Base-by-base conservation (phyloP, 2,797 vertebrate genomes). In the Poecilia wingei region DNA sequence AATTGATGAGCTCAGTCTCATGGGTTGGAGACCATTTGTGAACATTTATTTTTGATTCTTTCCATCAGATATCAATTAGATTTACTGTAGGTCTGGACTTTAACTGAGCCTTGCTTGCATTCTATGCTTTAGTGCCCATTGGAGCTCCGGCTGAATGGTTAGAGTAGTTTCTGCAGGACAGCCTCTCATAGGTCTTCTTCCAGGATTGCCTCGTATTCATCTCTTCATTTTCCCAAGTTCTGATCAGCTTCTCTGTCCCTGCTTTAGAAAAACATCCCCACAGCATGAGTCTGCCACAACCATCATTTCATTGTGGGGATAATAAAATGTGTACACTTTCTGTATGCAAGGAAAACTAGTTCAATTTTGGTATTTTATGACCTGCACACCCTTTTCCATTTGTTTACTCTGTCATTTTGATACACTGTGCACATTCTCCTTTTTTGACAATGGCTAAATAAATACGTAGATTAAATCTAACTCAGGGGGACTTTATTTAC, bases 221-320 rank as follows among this genome's bases (percentile, higher is more conserved):
- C 39, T 68, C 66, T 4, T 25, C 39, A 14, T 69, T 5, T 43
- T 43, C 22, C 22, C 66, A 43, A 69, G 41, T 25, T 43, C 66
- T 69, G 66, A 69, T 25, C 22, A 69, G 66, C 22, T 25, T 69
- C 39, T 69, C 39, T 69, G 20, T 69, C 39, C 39, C 66, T 69
- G 39, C 36, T 69, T 18, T 33, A 64, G 59, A 64, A 61, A 57
- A 31, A 16, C 16, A 3, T 20, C 16, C 59, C 31, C 33, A 36
- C 3, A 39, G 6, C 33, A 66, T 36, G 33, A 66, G 8, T 39
- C 20, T 25, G 8, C 3, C 36, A 68, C 9, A 41, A 18, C 6
- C 7, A 22, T 22, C 33, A 22, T 66, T 66, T 66, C 61, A 20
- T 39, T 20, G 28, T 64, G 31, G 13, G 14, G 16, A 20, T 36